phyloP scores from a whole-genome alignment of 2,113 vertebrate genomes.

The Chrysemys picta region DNA sequence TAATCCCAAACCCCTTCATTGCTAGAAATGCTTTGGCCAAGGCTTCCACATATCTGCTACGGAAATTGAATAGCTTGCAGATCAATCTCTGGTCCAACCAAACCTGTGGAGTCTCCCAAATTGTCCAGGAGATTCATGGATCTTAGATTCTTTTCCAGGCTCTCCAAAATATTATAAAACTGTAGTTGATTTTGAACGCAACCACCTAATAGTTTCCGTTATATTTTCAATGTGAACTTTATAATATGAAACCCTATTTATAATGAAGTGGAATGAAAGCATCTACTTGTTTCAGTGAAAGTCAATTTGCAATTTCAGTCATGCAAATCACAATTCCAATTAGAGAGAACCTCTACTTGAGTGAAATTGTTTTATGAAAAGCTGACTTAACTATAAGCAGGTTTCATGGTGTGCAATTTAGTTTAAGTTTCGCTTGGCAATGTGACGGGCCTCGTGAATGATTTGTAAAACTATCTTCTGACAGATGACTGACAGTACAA shows the following conservation, averaged over 20 bases:
- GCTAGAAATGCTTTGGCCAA: not conserved
- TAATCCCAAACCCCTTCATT: accelerated
- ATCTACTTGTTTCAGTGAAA: not conserved
- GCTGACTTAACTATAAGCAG: not conserved
- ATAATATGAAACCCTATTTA: not conserved
- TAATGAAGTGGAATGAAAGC: not conserved
- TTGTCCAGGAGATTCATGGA: not conserved
- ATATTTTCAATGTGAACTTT: not conserved
- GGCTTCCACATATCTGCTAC: not conserved
- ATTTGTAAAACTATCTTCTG: conserved; percentile 33
- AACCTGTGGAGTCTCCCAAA: not conserved
- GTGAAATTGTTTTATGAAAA: not conserved
- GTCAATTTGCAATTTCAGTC: not conserved
- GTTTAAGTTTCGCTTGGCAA: conserved; percentile 26
- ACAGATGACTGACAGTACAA: not conserved
- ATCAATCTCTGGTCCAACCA: not conserved
- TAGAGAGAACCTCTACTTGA: not conserved
- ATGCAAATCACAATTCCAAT: not conserved
- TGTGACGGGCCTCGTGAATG: conserved; percentile 31
- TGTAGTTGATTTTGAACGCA: not conserved
- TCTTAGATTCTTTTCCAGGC: accelerated
- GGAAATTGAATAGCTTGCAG: not conserved
- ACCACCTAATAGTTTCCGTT: not conserved
- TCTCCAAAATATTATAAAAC: not conserved
- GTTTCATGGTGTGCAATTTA: not conserved